Base-by-base conservation (phyloP, 2,888 invertebrate species). In the Hypena proboscidalis region DNA sequence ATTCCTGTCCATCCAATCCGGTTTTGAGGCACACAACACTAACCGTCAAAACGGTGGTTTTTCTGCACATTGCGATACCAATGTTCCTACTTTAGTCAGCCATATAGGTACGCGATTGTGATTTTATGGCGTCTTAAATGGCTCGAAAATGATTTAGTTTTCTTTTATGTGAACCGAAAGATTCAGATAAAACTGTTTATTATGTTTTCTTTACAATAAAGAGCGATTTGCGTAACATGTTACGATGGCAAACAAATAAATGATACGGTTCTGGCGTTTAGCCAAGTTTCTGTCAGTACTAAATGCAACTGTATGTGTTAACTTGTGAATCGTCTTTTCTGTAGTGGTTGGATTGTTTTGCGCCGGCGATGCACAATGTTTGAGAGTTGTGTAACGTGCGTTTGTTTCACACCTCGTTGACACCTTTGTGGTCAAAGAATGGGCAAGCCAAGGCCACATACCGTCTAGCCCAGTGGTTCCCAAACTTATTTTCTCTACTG, bases 21-120 rank as follows among this genome's bases (percentile, higher is more conserved):
- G 45, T 45, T 39, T 20, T 25, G 17, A 34, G 13, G 17, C 5
- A 4, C 13, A 29, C 7, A 9, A 26, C 29, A 30, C 14, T 15
- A 29, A 29, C 29, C 4, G 34, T 4, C 53, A 40, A 37, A 19
- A 13, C n/a, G 17, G 2, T 9, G 23, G 22, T 38, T 53, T 49
- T 30, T 44, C 13, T 9, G 9, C 10, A 15, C 34, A 8, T 15
- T n/a, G 26, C 26, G 8, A 2, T 25, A n/a, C 2, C 4, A 6
- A 1, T 20, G 4, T 19, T 6, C 11, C 4, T 23, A 13, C 3
- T 32, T 38, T 36, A 25, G 15, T 13, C 7, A 30, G 14, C 41
- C 43, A 11, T 20, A 23, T 35, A 36, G 20, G 13, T 6, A 17
- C 8, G 22, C 31, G 38, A 26, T 25, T 30, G 15, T 26, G 21